phyloP scores from a whole-genome alignment of 2,797 vertebrate species.

The Heliangelus exortis region DNA sequence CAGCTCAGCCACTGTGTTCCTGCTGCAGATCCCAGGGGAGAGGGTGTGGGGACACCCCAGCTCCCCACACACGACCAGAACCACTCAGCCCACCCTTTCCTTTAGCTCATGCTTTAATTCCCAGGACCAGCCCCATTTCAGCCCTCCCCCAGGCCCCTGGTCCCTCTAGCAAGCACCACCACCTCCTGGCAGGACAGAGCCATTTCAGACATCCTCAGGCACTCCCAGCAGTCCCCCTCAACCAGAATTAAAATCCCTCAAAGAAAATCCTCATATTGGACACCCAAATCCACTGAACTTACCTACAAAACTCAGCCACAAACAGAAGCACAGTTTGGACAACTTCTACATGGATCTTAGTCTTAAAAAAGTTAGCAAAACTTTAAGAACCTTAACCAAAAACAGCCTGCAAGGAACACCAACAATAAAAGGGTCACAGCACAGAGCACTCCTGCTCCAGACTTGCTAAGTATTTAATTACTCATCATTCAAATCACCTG shows the following conservation, averaged over 20 bases:
- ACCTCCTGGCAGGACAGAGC: background rate
- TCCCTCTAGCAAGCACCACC: background rate
- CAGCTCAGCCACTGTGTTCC: background rate
- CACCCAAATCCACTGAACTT: background rate
- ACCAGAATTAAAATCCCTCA: background rate
- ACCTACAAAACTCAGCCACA: background rate
- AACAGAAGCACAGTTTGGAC: background rate
- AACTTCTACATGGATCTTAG: background rate
- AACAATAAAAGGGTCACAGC: fast-evolving
- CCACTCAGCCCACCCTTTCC: background rate
- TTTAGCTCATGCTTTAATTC: background rate
- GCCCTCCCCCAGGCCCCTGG: background rate
- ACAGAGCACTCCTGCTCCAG: background rate
- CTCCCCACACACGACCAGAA: background rate
- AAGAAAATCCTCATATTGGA: background rate
- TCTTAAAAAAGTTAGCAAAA: background rate
- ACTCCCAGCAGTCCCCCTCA: background rate
- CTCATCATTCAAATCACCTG: background rate
- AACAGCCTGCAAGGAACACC: background rate
- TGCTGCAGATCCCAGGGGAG: background rate
- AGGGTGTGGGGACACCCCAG: background rate
- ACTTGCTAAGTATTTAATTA: background rate
- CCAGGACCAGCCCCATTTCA: background rate
- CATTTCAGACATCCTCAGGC: background rate
- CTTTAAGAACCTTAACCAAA: background rate